Evolutionary conservation across 2,113 vertebrate species (phyloP), one percentile per base, ranked within the genome.

Genomic region (Egretta garzetta): DNA sequence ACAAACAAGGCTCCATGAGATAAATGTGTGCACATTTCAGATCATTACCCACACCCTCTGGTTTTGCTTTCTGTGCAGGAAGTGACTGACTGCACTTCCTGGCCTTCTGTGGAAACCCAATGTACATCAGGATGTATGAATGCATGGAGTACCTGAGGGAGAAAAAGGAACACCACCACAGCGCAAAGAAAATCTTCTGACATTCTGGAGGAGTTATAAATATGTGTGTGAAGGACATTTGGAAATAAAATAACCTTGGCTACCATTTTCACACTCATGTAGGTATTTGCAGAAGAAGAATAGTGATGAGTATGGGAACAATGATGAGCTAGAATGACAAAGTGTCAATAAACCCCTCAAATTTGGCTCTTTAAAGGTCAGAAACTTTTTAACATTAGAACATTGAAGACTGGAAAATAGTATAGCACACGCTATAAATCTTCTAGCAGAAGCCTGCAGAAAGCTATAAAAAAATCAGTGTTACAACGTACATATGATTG

Each of bases 361-460:
- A 95, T 87, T 55, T 88, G 50, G 49, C 49, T 94, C 67, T 94
- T 91, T 80, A 97, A 96, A 96, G 93, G 93, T 97, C 91, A 96
- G 80, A 82, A 89, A 88, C 35, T 96, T 95, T 94, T 94, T 88
- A 95, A 87, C 58, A 80, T 87, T 85, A 91, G 68, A 82, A 82
- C 70, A 59, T 16, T 76, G 66, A 72, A 90, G 55, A 91, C 71
- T 91, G 77, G 53, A 91, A 93, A 91, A 75, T 73, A 87, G 45
- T 70, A 60, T 4, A 85, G n/a, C 74, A 80, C 68, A 80, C 0
- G 0, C 49, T 81, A 82, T 96, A 96, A 95, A 96, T 95, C 91
- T 93, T 68, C 37, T 18, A 47, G 70, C 49, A 91, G 81, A 86
- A 33, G 50, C 28, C 55, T 86, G 59, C 41, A 94, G 62, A 95